phyloP scores from a whole-genome alignment of 2,113 vertebrate species.

The Pomatostomus ruficeps region DNA sequence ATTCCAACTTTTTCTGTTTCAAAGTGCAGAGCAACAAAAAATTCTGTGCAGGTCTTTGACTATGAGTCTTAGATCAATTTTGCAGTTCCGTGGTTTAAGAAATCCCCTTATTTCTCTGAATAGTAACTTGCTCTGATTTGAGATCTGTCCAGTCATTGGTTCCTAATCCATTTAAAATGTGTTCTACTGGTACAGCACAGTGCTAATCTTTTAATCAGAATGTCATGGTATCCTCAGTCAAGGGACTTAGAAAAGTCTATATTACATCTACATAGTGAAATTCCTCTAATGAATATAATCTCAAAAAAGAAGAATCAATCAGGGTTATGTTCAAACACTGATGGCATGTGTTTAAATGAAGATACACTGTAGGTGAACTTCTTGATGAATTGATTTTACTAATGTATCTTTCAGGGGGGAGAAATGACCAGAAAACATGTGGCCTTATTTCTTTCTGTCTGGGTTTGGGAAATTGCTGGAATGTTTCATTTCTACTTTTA shows the following conservation, averaged over 20 bases:
- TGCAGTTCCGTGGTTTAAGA: background rate
- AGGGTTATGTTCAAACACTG: background rate
- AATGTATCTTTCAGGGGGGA: background rate
- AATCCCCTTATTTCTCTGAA: background rate
- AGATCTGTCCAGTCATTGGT: background rate
- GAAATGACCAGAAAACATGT: background rate
- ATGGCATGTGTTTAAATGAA: background rate
- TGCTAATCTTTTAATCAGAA: conserved; percentile 13
- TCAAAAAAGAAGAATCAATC: background rate
- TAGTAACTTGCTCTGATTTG: background rate
- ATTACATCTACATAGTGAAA: background rate
- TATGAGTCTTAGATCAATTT: background rate
- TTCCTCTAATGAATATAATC: background rate
- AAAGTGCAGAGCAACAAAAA: background rate
- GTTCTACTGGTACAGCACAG: background rate
- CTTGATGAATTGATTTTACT: background rate
- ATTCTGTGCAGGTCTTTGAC: background rate
- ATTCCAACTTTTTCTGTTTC: background rate
- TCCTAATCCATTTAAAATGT: background rate
- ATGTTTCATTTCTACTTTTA: background rate
- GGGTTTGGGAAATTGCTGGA: background rate
- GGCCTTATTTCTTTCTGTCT: background rate
- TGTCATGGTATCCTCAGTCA: background rate
- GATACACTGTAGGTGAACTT: background rate
- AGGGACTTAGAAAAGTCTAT: background rate